These are phyloP conservation scores for Onychomys arenicola DNA, from an alignment of 2,797 vertebrate species.

Conservation along the genomic window DNA sequence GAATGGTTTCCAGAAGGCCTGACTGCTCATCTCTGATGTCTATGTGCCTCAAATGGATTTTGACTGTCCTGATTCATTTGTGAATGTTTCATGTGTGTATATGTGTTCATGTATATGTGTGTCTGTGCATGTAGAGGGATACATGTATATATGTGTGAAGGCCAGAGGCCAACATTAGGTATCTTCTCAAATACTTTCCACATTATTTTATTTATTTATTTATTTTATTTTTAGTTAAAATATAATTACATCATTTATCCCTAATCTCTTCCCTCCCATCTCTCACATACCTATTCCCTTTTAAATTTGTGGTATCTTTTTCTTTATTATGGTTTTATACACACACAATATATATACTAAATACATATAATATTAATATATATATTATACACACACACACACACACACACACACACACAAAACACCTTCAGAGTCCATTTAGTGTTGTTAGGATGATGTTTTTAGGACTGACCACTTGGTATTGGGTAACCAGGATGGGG, in stretches of 20 bases:
- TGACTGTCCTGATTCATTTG: background rate
- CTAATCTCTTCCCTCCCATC: background rate
- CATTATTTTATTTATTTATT: background rate
- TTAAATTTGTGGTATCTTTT: background rate
- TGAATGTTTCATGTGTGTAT: background rate
- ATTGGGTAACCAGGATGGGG: background rate
- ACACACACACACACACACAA: too few species aligned
- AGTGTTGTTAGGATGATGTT: background rate
- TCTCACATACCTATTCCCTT: background rate
- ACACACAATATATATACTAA: background rate
- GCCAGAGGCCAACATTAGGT: background rate
- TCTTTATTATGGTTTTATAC: background rate
- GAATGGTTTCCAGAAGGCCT: background rate
- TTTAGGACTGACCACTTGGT: background rate
- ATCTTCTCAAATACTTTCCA: background rate
- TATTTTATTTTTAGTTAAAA: background rate
- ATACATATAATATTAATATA: too few species aligned
- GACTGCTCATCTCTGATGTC: background rate
- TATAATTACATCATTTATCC: background rate
- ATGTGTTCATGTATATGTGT: background rate
- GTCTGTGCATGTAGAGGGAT: background rate
- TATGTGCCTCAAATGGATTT: background rate
- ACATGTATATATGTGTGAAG: background rate
- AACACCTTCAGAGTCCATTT: background rate
- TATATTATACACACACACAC: too few species aligned